Evolutionary conservation across 2,797 vertebrate species (phyloP).

Genomic region (Rhyacichthys aspro): DNA sequence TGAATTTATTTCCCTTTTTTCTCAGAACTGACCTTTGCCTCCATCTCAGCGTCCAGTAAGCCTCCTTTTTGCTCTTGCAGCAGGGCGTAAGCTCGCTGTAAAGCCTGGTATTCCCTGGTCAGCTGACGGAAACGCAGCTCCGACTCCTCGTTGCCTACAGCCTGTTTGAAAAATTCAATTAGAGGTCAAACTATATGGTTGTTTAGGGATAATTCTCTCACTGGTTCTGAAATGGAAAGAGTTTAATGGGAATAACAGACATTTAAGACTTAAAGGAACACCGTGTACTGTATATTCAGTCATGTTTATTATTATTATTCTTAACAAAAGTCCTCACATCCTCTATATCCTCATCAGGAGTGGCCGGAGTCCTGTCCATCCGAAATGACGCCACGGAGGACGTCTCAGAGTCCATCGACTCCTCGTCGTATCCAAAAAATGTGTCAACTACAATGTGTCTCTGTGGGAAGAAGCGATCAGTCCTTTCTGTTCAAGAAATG

Average conservation of each 20-base stretch:
- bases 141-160: slow-evolving; percentile 93
- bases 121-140: slow-evolving; percentile 96
- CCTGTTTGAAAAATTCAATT: slow-evolving; percentile 58
- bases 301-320: not conserved
- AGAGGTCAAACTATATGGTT: not conserved
- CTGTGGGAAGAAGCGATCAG: slow-evolving; percentile 63
- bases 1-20: slow-evolving; percentile 10
- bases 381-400: slow-evolving; percentile 95
- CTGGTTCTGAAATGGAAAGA: not conserved
- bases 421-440: slow-evolving; percentile 95
- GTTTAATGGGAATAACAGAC: not conserved
- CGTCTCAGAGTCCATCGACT: slow-evolving; percentile 97
- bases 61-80: slow-evolving; percentile 98
- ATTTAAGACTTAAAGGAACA: not conserved
- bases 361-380: slow-evolving; percentile 95
- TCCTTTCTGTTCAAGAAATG: not conserved
- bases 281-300: too few relatives aligned
- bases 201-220: not conserved
- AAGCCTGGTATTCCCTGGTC: slow-evolving; percentile 96
- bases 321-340: slow-evolving; percentile 68
- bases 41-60: slow-evolving; percentile 93
- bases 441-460: slow-evolving; percentile 94
- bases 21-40: slow-evolving; percentile 85
- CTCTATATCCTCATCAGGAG: slow-evolving; percentile 93
- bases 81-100: slow-evolving; percentile 95